Base-by-base conservation (phyloP, 2,797 vertebrate genomes). In the Mergus octosetaceus region DNA sequence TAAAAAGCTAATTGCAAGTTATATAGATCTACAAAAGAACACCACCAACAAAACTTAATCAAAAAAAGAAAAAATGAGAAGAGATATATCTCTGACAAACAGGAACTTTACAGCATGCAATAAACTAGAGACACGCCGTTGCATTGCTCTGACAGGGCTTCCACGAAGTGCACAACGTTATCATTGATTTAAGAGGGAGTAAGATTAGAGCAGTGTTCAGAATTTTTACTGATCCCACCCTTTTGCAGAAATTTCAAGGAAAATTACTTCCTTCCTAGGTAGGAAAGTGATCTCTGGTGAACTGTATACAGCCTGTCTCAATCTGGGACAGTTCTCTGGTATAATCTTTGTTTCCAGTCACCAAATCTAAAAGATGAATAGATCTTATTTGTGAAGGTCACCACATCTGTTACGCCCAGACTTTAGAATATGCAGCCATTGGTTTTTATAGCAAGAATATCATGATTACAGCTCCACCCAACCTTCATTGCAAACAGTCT, bases 401-500 rank as follows among this genome's bases (percentile, higher is more conserved):
- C 8, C 64, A 25, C 56, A 11, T 61, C 76, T 18, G 43, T 79
- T 69, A 66, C 24, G 62, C 9, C 13, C 17, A 9, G 36, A 41
- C 28, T 85, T 78, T 34, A 74, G 69, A 69, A 82, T n/a, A 87
- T 9, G 22, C 10, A 84, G 6, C 20, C n/a, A 80, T 74, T 77
- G 66, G 27, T 45, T 87, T 92, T 82, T 65, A 93, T 70, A 43
- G 9, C 57, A 78, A 93, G 51, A 68, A 89, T 82, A 54, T 82
- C 77, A 43, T 57, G 43, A 27, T 81, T 90, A 79, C 47, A 84
- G 77, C 70, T 82, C 56, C 65, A 90, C 65, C 54, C 70, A 89
- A 87, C 54, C 30, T 90, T 84, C 84, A 95, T 85, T 83, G 91
- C 32, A 94, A 95, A 66, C 38, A 85, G 77, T 81, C 71, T 90